Evolutionary conservation across 1,140 invertebrate species (phyloP), one percentile per base, ranked within the genome.

Genomic region (Rhynchophorus ferrugineus): DNA sequence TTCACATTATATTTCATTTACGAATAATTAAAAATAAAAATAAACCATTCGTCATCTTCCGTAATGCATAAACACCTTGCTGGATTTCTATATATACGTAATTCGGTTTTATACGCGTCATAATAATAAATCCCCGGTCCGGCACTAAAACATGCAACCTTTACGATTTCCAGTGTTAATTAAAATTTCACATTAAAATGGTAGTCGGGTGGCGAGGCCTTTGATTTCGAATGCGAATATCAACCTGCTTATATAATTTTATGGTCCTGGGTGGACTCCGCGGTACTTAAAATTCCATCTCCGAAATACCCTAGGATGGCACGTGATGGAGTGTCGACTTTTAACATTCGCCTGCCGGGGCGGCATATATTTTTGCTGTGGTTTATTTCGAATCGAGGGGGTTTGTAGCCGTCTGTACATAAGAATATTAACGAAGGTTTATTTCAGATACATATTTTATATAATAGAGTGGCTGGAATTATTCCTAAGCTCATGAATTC

Each of bases 161-260:
- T 22, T 43, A 43, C 19, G 41, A 3, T 43, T 21, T 24, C 20
- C n/a, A 43, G 41, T 24, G 20, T 43, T 43, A 43, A 43, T 43
- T 43, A 24, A 43, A 43, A 43, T 43, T 43, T 43, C 29, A 19
- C 20, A 43, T 43, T 43, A 43, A 19, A 43, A 11, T 22, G n/a
- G 41, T 19, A 13, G 20, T 22, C 21, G 35, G 17, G 17, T 37
- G 11, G 13, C 35, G 17, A 22, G 14, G 41, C 14, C 41, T 43
- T 43, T 43, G 41, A 43, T 24, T 43, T n/a, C 41, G 19, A 43
- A 43, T 43, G 41, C 41, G 41, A 22, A 43, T 24, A 43, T 43
- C 20, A 43, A 43, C 41, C 41, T 20, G 29, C 29, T 43, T 43
- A 43, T 43, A 43, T 24, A 24, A n/a, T 43, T 43, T 24, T 43